Conservation (phyloP, 2,797 vertebrate species). For the Alauda arvensis region DNA sequence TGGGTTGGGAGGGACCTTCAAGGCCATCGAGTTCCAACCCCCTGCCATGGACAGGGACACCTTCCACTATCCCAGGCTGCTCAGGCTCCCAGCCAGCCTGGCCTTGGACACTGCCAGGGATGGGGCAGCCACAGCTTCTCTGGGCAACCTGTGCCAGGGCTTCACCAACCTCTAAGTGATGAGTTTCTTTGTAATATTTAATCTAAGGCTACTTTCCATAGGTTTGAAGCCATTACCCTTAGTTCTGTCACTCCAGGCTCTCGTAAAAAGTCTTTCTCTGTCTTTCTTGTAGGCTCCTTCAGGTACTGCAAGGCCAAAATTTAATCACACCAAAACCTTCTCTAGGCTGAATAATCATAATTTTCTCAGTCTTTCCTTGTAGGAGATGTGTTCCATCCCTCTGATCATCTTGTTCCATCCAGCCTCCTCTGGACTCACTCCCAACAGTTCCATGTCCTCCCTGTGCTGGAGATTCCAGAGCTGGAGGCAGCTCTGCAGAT, state of each 20-base stretch:
- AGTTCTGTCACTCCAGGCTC: not conserved
- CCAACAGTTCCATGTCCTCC: not conserved
- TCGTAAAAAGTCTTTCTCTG: accelerated
- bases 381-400: not conserved
- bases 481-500: not conserved
- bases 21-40: accelerated
- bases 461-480: not conserved
- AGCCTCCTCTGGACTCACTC: not conserved
- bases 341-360: not conserved
- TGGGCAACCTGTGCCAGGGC: not conserved
- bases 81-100: not conserved
- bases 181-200: no score
- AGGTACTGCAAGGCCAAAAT: not conserved
- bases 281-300: not conserved
- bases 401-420: not conserved
- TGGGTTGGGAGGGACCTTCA: not conserved
- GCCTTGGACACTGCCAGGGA: not conserved
- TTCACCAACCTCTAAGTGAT: accelerated
- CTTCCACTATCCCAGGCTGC: not conserved
- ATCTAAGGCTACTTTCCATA: not conserved
- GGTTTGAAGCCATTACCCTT: not conserved
- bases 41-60: not conserved
- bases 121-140: not conserved
- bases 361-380: not conserved
- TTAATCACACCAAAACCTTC: not conserved